A percentile compares a stretch with the other conserved stretches of the same genome.
Conservation (phyloP, 2,797 vertebrate genomes). For the Chelmon rostratus region DNA sequence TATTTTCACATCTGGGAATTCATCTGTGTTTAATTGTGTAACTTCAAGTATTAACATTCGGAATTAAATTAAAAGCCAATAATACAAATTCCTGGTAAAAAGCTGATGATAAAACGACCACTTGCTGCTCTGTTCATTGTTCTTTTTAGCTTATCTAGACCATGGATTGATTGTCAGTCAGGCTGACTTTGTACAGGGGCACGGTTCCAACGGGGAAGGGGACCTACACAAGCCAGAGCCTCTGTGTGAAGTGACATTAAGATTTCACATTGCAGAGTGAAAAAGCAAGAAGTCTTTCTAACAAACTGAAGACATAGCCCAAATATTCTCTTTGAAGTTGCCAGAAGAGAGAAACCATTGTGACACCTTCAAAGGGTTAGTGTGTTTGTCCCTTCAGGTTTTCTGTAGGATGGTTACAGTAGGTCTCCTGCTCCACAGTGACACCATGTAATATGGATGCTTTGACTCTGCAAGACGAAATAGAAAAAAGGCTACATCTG, state of each 20-base stretch:
- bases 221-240: background rate
- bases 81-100: background rate
- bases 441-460: background rate
- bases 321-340: conserved; percentile 69
- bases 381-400: conserved; percentile 42
- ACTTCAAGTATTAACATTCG: conserved; percentile 10
- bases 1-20: conserved; percentile 5
- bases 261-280: conserved; percentile 51
- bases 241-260: conserved; percentile 45
- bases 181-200: conserved; percentile 14
- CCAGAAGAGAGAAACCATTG: conserved; percentile 50
- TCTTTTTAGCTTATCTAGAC: background rate
- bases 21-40: background rate
- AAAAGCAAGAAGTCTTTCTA: conserved; percentile 29
- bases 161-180: conserved; percentile 8
- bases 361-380: conserved; percentile 61
- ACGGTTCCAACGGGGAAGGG: background rate
- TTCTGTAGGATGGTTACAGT: conserved; percentile 27
- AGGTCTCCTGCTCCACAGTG: conserved; percentile 27
- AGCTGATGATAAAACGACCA: background rate
- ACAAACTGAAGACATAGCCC: conserved; percentile 46
- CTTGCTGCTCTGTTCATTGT: background rate
- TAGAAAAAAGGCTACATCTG: conserved; percentile 29
- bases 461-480: conserved; percentile 16
- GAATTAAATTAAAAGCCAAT: background rate